A percentile compares a stretch with the other conserved stretches of the same genome.
phyloP scores from a whole-genome alignment of 2,888 invertebrate genomes.

The Cerastis rubricosa region DNA sequence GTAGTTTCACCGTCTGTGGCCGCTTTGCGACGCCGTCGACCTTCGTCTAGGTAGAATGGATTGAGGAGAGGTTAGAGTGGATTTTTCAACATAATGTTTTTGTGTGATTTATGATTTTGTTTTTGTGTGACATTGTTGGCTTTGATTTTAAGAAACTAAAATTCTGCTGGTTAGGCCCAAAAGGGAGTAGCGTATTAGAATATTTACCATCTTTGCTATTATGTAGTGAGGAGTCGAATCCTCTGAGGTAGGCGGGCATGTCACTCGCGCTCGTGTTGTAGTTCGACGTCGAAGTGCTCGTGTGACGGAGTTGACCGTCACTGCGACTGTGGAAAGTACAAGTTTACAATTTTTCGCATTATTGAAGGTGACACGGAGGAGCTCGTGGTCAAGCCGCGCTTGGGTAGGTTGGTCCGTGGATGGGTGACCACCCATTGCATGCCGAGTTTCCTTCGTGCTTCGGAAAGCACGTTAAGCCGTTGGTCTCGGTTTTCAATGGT shows the following conservation, averaged over 20 bases:
- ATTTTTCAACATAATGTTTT: background rate
- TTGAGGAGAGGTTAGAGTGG: background rate
- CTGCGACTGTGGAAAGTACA: constrained; percentile 89
- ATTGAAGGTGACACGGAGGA: background rate
- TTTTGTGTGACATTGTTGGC: background rate
- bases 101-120: no score
- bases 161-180: background rate
- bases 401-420: no score
- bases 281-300: constrained; percentile 96
- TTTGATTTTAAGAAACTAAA: background rate
- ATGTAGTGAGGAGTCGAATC: constrained; percentile 90
- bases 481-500: no score
- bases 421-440: no score
- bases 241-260: constrained; percentile 93
- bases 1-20: constrained; percentile 54
- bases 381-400: no score
- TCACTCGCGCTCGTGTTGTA: constrained; percentile 95
- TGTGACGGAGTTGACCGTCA: constrained; percentile 95
- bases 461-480: no score
- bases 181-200: background rate
- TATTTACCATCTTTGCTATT: constrained; percentile 89
- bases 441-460: no score
- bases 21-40: constrained; percentile 81
- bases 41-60: constrained; percentile 73
- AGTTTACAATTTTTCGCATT: background rate